phyloP scores from a whole-genome alignment of 2,113 vertebrate genomes.

The Piprites chloris region DNA sequence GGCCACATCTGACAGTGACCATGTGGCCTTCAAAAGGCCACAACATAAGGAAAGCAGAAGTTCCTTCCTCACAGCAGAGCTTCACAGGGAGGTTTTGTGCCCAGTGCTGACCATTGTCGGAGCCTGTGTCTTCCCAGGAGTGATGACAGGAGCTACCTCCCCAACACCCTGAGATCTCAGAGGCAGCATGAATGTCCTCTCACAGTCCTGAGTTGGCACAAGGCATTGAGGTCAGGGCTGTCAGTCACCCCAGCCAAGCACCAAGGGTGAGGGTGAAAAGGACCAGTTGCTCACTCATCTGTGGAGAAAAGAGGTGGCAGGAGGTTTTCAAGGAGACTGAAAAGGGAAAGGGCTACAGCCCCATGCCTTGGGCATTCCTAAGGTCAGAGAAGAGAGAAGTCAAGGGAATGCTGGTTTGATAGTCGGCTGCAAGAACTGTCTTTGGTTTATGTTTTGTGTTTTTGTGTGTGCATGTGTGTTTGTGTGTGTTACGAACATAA shows the following conservation, averaged over 20 bases:
- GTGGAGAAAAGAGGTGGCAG: background rate
- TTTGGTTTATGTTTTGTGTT: background rate
- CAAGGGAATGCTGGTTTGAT: background rate
- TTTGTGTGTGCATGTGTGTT: background rate
- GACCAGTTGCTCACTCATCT: background rate
- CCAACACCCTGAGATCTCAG: background rate
- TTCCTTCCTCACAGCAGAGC: background rate
- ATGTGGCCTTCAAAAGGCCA: background rate
- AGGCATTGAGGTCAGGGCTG: background rate
- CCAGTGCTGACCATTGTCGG: background rate
- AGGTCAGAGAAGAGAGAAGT: background rate
- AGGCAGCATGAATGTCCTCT: background rate
- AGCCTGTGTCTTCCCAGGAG: background rate
- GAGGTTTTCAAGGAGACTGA: background rate
- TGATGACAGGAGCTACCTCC: background rate
- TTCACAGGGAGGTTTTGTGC: background rate
- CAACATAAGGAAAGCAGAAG: background rate
- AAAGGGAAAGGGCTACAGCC: background rate
- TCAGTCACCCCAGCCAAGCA: background rate
- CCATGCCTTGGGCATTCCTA: background rate
- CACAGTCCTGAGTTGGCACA: rapidly evolving
- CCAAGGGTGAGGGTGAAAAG: background rate
- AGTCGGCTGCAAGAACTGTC: rapidly evolving
- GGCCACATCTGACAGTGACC: background rate
- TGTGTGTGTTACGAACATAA: background rate